These are phyloP conservation scores for Drosophila sproati DNA, from an alignment of 1,140 invertebrate genomes.

Conservation along the genomic window DNA sequence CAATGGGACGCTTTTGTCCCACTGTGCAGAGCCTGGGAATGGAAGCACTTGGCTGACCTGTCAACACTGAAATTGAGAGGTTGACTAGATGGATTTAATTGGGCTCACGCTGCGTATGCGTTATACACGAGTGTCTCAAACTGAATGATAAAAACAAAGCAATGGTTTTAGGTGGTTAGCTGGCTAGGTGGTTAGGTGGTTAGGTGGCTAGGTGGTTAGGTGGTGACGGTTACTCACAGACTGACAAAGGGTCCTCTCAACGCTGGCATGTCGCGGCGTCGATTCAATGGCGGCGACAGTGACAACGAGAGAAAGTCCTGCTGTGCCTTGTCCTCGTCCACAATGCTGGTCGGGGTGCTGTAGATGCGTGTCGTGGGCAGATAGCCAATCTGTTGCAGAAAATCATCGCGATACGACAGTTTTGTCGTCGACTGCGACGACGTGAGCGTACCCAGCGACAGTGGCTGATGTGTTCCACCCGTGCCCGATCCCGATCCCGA, in stretches of 20 bases:
- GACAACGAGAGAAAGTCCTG: conserved; percentile 85
- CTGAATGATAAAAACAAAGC: neutral
- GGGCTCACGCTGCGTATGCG: conserved; percentile 27
- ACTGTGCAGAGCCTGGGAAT: conserved; percentile 50
- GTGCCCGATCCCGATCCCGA: conserved; percentile 8
- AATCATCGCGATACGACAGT: conserved; percentile 80
- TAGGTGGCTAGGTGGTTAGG: neutral
- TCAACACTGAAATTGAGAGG: conserved; percentile 35
- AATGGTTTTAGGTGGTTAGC: neutral
- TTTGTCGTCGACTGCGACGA: conserved; percentile 82
- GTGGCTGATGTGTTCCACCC: conserved; percentile 50
- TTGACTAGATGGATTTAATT: conserved; percentile 42
- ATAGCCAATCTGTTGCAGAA: conserved; percentile 83
- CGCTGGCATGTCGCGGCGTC: conserved; percentile 84
- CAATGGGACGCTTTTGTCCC: neutral
- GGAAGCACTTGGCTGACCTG: conserved; percentile 38
- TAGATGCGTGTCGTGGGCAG: conserved; percentile 83
- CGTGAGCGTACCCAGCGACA: conserved; percentile 67
- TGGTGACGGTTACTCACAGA: conserved; percentile 76
- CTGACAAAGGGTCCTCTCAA: conserved; percentile 85
- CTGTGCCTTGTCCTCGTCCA: conserved; percentile 83
- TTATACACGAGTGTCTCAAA: conserved; percentile 18
- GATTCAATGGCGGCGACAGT: conserved; percentile 85
- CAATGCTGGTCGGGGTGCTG: conserved; percentile 79
- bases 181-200: neutral